These are phyloP conservation scores for Simalia tracyae DNA, from an alignment of 2,797 vertebrate species.

Conservation along the genomic window DNA sequence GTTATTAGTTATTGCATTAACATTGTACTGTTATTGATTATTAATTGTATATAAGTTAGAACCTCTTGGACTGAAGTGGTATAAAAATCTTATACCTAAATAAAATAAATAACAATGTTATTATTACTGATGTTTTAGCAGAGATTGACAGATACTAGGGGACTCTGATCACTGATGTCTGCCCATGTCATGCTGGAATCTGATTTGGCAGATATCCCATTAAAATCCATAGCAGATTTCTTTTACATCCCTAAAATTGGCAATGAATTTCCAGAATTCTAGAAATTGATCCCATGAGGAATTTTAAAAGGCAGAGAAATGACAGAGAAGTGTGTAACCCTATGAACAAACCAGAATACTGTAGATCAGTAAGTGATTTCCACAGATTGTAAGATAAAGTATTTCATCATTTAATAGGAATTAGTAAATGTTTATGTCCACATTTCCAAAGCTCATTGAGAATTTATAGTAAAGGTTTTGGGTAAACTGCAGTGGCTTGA, in stretches of 20 bases:
- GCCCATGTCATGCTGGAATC: too few species aligned
- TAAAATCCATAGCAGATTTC: too few species aligned
- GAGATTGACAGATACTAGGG: too few species aligned
- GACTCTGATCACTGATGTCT: too few species aligned
- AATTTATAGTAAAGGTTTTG: slow-evolving; percentile 53
- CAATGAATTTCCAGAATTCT: not conserved
- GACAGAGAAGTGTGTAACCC: slow-evolving; percentile 49
- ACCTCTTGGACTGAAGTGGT: too few species aligned
- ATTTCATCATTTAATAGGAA: slow-evolving; percentile 22
- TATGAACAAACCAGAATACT: slow-evolving; percentile 45
- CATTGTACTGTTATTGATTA: too few species aligned
- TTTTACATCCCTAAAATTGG: not conserved
- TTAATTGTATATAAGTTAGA: too few species aligned
- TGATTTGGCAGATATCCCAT: too few species aligned
- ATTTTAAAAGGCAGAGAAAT: slow-evolving; percentile 61
- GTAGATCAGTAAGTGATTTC: slow-evolving; percentile 14
- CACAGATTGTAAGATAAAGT: slow-evolving; percentile 28
- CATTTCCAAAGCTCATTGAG: slow-evolving; percentile 53
- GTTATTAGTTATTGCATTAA: too few species aligned
- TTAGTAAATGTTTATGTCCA: slow-evolving; percentile 43
- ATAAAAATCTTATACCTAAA: too few species aligned
- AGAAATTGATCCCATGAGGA: not conserved
- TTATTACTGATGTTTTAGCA: too few species aligned
- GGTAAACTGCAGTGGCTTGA: slow-evolving; percentile 36
- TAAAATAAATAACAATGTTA: too few species aligned